Evolutionary conservation across 2,113 vertebrate species (phyloP).

Genomic region (Limanda limanda): DNA sequence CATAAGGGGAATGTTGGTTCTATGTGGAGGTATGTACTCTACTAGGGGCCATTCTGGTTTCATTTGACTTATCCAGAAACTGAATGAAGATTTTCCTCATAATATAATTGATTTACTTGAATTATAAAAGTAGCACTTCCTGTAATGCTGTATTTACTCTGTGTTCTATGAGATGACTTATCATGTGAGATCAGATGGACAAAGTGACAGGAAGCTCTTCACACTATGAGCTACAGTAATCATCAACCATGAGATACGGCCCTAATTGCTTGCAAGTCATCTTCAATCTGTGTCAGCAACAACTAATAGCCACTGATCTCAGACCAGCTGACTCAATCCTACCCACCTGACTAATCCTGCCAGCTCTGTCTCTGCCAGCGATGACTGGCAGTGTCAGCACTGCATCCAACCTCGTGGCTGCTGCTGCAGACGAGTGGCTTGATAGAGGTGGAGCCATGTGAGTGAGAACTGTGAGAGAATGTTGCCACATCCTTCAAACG

Average conservation of each 20-base stretch:
- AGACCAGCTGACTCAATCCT: slow-evolving; percentile 49
- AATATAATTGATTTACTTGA: not conserved
- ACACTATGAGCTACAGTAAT: slow-evolving; percentile 7
- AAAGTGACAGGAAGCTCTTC: not conserved
- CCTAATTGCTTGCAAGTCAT: slow-evolving; percentile 20
- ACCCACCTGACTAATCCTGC: slow-evolving; percentile 45
- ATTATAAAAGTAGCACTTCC: not conserved
- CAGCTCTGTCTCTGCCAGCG: slow-evolving; percentile 23
- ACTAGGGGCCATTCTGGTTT: too few species aligned
- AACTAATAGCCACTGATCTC: slow-evolving; percentile 44
- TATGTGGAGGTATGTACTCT: too few species aligned
- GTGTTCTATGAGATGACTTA: not conserved
- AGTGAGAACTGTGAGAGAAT: slow-evolving; percentile 10
- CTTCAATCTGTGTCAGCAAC: slow-evolving; percentile 38
- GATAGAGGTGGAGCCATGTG: slow-evolving; percentile 3
- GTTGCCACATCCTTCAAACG: slow-evolving; percentile 12
- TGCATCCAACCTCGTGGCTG: slow-evolving; percentile 7
- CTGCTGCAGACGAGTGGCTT: slow-evolving; percentile 9
- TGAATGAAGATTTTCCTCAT: not conserved
- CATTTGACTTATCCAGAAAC: not conserved
- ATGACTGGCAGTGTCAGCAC: not conserved
- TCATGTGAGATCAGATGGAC: too few species aligned
- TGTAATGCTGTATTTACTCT: not conserved
- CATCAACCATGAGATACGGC: not conserved
- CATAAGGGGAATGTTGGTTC: too few species aligned